Base-by-base conservation (phyloP, 1,140 invertebrate genomes). In the Centruroides sculpturatus region DNA sequence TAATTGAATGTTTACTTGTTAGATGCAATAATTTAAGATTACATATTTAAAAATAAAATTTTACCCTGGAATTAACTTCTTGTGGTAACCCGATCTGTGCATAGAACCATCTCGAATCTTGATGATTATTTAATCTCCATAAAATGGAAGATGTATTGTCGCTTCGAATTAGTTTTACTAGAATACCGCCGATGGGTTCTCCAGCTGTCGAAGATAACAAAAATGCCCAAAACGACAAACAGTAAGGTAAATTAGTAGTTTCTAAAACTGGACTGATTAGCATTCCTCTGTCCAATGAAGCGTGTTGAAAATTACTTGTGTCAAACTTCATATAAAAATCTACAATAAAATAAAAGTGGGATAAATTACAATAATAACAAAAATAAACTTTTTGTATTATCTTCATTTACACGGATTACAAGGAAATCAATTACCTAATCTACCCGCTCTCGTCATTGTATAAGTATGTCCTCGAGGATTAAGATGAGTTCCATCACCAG, bases 321-420 rank as follows among this genome's bases (percentile, higher is more conserved):
- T 64, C 59, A 49, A 64, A 64, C 55, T 58, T 64, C 63, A 64
- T 58, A 46, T 64, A 64, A 5, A 56, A 56, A 52, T 64, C 63
- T 64, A 23, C 23, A 23, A 23, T 23, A 23, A 23, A 23, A 23
- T 23, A 23, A 23, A 23, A 23, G 23, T 23, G 23, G 23, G 23
- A 1, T 23, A 23, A 23, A 23, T 23, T 23, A 23, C n/a, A n/a
- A n/a, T n/a, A 23, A 23, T 23, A 1, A 23, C 23, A 23, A 23
- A 23, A 23, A 23, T 23, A 23, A 23, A 23, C 23, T 23, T 23
- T 23, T 23, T 23, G 23, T 23, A 23, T 23, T 23, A 23, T 23
- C 41, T 41, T 5, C 41, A 41, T 41, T 41, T 41, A 1, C 23
- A 23, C 41, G 8, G 41, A 8, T 41, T 41, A 8, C 41, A 41